These are phyloP conservation scores for Monomorium pharaonis DNA, from an alignment of 1,140 invertebrate species.

Conservation along the genomic window DNA sequence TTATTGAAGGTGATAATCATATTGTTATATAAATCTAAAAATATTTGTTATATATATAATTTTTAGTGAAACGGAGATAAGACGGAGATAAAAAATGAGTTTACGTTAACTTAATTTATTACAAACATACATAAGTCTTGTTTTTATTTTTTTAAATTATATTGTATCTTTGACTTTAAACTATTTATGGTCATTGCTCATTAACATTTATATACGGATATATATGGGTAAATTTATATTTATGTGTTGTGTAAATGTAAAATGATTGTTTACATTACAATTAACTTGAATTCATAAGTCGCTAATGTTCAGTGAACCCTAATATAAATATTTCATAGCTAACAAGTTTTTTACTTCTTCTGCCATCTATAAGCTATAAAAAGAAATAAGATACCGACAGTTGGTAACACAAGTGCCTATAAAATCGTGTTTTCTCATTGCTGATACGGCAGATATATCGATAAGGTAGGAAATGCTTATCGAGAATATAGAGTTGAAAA, in stretches of 20 bases:
- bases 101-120: not conserved
- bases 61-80: not conserved
- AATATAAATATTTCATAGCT: not conserved
- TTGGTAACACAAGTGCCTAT: not conserved
- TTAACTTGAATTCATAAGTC: not conserved
- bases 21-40: not conserved
- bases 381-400: constrained; percentile 1
- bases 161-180: not conserved
- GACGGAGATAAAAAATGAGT: not conserved
- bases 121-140: not conserved
- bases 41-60: not conserved
- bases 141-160: not conserved
- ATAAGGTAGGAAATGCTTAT: constrained; percentile 21
- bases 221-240: not conserved
- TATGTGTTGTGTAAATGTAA: too few species aligned
- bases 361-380: not conserved
- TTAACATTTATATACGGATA: too few species aligned
- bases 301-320: not conserved
- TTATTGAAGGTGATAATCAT: too few species aligned
- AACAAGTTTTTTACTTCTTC: not conserved
- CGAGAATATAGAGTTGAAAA: not conserved
- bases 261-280: not conserved
- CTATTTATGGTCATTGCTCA: too few species aligned
- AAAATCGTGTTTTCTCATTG: not conserved
- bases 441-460: not conserved